These are phyloP conservation scores for Percopsis transmontana DNA, from an alignment of 2,113 vertebrate species.

Conservation along the genomic window DNA sequence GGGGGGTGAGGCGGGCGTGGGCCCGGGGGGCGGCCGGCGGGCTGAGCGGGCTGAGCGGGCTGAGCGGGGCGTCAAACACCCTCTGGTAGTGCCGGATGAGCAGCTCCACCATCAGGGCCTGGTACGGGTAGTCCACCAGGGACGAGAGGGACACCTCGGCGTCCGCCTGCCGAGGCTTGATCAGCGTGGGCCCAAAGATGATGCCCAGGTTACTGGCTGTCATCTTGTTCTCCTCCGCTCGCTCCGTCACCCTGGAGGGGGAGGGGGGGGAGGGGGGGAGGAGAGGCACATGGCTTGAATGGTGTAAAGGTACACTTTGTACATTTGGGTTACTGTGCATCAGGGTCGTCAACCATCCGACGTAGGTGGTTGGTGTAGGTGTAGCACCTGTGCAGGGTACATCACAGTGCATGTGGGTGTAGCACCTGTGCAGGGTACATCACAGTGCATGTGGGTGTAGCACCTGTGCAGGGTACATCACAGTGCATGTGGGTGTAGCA, in stretches of 20 bases:
- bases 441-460: too few relatives aligned
- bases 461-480: too few relatives aligned
- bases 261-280: neutral
- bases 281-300: neutral
- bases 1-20: conserved; percentile 61
- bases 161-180: conserved; percentile 89
- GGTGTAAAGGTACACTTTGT: neutral
- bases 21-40: conserved; percentile 42
- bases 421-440: too few relatives aligned
- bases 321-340: too few relatives aligned
- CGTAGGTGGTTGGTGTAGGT: too few relatives aligned
- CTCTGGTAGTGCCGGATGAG: conserved; percentile 90
- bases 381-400: too few relatives aligned
- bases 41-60: conserved; percentile 70
- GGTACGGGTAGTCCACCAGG: conserved; percentile 94
- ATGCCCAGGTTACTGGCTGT: conserved; percentile 95
- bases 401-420: too few relatives aligned
- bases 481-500: too few relatives aligned
- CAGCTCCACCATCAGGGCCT: conserved; percentile 92
- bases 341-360: too few relatives aligned
- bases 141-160: conserved; percentile 92
- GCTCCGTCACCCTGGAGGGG: conserved; percentile 84
- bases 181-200: conserved; percentile 95
- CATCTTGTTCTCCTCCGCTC: conserved; percentile 97
- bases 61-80: conserved; percentile 88